These are phyloP conservation scores for Falcunculus frontatus DNA, from an alignment of 2,113 vertebrate species.

Conservation along the genomic window DNA sequence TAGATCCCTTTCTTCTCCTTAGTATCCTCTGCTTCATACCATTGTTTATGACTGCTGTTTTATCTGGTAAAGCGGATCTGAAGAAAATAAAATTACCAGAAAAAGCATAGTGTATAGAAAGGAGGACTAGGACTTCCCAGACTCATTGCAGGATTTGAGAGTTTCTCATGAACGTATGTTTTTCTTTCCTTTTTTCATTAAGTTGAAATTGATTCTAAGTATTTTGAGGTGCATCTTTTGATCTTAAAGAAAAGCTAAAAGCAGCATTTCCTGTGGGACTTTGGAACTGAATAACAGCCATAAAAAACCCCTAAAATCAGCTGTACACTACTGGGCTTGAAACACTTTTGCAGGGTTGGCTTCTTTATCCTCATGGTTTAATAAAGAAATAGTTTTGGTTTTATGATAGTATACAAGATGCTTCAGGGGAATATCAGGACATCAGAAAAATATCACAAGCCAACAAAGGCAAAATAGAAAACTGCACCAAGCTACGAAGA, in stretches of 20 bases:
- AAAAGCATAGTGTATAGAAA: not conserved
- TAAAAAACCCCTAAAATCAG: not conserved
- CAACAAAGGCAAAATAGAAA: not conserved
- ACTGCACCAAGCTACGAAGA: not conserved
- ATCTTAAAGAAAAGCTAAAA: slow-evolving; percentile 21
- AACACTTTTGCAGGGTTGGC: not conserved
- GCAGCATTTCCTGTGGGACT: not conserved
- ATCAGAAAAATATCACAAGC: not conserved
- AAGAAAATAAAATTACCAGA: not conserved
- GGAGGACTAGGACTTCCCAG: not conserved
- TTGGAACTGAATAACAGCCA: not conserved
- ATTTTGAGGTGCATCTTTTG: slow-evolving; percentile 8
- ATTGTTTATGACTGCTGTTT: not conserved
- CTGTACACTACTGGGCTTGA: not conserved
- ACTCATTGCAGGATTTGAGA: not conserved
- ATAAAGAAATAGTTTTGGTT: not conserved
- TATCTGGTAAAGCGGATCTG: not conserved
- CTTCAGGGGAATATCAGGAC: not conserved
- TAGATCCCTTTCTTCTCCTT: not conserved
- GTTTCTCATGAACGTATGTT: not conserved
- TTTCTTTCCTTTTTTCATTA: not conserved
- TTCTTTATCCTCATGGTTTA: not conserved
- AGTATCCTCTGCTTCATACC: not conserved
- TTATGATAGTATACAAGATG: not conserved
- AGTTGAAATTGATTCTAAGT: not conserved